Base-by-base conservation (phyloP, 2,113 vertebrate genomes). In the Brachyhypopomus occidentalis region DNA sequence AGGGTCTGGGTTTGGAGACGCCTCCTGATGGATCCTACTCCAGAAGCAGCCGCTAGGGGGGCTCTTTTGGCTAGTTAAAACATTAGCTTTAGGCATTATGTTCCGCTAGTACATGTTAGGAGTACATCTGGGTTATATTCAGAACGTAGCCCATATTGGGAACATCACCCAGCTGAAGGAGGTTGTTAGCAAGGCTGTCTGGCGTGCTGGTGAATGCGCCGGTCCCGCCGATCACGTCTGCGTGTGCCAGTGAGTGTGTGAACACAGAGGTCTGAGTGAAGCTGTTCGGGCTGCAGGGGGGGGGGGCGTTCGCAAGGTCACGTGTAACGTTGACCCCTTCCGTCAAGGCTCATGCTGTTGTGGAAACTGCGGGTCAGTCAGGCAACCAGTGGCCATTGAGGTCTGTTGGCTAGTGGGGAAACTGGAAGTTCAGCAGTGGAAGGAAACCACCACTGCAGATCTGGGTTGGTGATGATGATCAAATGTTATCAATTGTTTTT, bases 301-400 rank as follows among this genome's bases (percentile, higher is more conserved):
- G 64, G 48, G 55, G 22, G 45, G 73, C 82, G 58, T 58, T 23
- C 23, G 22, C 74, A 82, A 72, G 80, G 74, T 82, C 80, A 82
- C 55, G 17, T 17, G 38, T 27, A 52, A 72, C 6, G 2, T 12
- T 66, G 78, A 80, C 67, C 36, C 48, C 83, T 73, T 81, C 59
- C 20, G 45, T 77, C 81, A 75, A 55, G 73, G 63, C 38, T 55
- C 58, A 4, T 23, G 60, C 56, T 48, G 74, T 19, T 67, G 59
- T 67, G 66, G 38, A 38, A 30, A 48, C 20, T 30, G 30, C 30
- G 30, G 30, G 30, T 30, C 30, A 30, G 30, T 3, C 30, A 30
- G 30, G 30, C 30, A 30, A 1, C 30, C 30, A 1, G 30, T 52
- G 45, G 8, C 45, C 9, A 52, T 12, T 52, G 45, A 52, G 12